These are phyloP conservation scores for Fregata magnificens DNA, from an alignment of 2,113 vertebrate genomes.

Conservation along the genomic window DNA sequence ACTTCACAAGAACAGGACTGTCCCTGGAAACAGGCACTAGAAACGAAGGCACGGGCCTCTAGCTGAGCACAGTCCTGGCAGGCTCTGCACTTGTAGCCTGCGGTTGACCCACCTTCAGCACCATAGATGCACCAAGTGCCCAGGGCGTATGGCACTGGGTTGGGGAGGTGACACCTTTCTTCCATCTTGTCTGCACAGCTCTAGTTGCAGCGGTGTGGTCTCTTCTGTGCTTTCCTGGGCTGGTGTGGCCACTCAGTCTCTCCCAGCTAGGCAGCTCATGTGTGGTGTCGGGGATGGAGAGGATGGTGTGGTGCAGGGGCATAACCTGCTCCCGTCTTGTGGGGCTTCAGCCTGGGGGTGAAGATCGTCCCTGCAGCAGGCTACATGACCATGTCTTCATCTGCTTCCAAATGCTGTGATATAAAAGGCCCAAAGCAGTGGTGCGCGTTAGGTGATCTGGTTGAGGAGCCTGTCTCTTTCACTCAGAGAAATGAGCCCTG, in stretches of 20 bases:
- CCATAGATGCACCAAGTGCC: neutral
- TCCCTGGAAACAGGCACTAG: neutral
- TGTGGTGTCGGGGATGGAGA: neutral
- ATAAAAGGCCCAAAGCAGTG: neutral
- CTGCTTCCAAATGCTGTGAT: neutral
- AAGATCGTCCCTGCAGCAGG: neutral
- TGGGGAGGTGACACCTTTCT: neutral
- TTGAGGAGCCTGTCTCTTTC: neutral
- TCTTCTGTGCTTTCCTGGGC: neutral
- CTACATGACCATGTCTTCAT: neutral
- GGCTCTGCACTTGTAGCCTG: neutral
- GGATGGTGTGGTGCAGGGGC: neutral
- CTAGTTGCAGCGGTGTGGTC: neutral
- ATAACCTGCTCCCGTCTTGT: neutral
- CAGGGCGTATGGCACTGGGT: neutral
- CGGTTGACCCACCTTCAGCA: neutral
- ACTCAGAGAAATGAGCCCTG: neutral
- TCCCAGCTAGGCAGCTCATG: rapidly evolving
- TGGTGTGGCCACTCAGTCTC: neutral
- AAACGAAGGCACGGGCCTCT: rapidly evolving
- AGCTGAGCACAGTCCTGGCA: neutral
- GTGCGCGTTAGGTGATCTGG: rapidly evolving
- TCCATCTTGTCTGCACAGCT: neutral
- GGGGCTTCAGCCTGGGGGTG: neutral
- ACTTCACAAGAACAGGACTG: neutral